Evolutionary conservation across 2,113 vertebrate genomes (phyloP).

Genomic region (Nothocercus nigrocapillus): DNA sequence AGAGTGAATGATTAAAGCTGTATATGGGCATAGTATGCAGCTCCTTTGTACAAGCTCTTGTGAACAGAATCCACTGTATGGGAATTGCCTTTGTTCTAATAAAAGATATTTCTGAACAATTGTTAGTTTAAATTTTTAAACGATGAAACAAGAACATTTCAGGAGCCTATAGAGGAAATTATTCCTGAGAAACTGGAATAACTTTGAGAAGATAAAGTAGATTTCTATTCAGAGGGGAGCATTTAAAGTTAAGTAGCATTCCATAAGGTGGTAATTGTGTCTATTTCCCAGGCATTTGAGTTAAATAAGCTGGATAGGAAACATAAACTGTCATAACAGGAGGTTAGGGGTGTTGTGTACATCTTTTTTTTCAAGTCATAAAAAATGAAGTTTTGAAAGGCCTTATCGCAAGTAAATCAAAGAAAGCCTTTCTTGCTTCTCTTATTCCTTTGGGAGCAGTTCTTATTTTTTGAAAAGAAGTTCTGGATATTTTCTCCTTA

Average conservation of each 20-base stretch:
- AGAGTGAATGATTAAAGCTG: conserved; percentile 84
- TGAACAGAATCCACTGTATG: conserved; percentile 76
- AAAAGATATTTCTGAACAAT: conserved; percentile 79
- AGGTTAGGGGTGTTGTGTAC: conserved; percentile 69
- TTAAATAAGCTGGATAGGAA: conserved; percentile 81
- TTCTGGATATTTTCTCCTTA: conserved; percentile 13
- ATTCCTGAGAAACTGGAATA: conserved; percentile 81
- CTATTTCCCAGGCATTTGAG: conserved; percentile 80
- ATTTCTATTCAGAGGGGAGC: conserved; percentile 78
- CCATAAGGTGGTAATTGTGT: conserved; percentile 82
- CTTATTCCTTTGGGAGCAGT: conserved; percentile 47
- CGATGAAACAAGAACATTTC: conserved; percentile 79
- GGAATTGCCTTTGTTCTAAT: conserved; percentile 81
- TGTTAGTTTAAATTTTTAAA: conserved; percentile 80
- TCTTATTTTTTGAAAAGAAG: conserved; percentile 49
- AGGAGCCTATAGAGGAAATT: conserved; percentile 76
- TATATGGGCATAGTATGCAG: conserved; percentile 82
- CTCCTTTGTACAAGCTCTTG: conserved; percentile 78
- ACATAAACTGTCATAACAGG: conserved; percentile 80
- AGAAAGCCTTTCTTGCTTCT: conserved; percentile 40
- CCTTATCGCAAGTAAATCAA: conserved; percentile 69
- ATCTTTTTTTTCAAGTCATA: conserved; percentile 62
- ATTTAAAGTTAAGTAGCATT: conserved; percentile 84
- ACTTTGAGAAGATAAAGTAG: conserved; percentile 78
- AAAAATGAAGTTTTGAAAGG: conserved; percentile 66